Percentiles rank a stretch among this genome's conserved stretches.
phyloP scores from a whole-genome alignment of 2,797 vertebrate species.

The Lagocephalus sceleratus region DNA sequence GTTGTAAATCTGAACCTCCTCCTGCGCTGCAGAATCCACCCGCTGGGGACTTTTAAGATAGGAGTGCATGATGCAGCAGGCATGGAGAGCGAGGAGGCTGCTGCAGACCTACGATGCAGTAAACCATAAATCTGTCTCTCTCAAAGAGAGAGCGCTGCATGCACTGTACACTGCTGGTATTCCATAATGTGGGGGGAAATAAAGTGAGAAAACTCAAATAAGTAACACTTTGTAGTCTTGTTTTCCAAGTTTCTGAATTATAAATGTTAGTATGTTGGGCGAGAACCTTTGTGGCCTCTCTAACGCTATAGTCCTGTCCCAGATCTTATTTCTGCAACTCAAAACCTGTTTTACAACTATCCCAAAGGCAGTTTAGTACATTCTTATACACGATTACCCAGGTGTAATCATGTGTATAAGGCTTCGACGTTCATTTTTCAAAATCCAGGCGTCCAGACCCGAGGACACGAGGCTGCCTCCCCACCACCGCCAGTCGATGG shows the following conservation, averaged over 20 bases:
- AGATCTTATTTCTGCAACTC: no score
- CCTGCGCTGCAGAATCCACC: conserved; percentile 28
- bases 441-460: conserved; percentile 6
- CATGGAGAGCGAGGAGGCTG: conserved; percentile 18
- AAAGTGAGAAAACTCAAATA: background rate
- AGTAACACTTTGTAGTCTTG: no score
- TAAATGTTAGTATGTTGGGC: background rate
- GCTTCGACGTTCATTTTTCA: conserved; percentile 17
- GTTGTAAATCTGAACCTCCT: conserved; percentile 50
- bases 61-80: conserved; percentile 17
- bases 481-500: conserved; percentile 50
- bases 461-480: background rate
- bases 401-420: background rate
- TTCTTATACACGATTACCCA: no score
- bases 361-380: no score
- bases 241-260: background rate
- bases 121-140: conserved; percentile 16
- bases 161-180: background rate
- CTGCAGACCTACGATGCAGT: conserved; percentile 54
- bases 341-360: no score
- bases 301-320: no score
- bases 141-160: no score
- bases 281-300: no score
- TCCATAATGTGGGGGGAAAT: background rate
- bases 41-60: conserved; percentile 21